Evolutionary conservation across 2,888 invertebrate species (phyloP).

Genomic region (Choreutis nemorana): DNA sequence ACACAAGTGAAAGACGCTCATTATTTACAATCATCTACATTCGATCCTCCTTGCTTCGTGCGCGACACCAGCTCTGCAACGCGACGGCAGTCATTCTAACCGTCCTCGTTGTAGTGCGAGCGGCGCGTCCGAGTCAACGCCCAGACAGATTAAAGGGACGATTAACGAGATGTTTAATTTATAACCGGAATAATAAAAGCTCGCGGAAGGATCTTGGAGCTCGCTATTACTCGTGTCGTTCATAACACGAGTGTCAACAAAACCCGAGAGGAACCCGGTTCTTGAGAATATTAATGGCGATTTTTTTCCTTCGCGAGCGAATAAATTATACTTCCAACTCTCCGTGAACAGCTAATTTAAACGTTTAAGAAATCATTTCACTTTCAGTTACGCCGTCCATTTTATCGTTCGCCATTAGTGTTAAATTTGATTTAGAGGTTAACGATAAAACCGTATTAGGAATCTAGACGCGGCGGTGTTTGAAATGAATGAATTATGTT

Average conservation of each 20-base stretch:
- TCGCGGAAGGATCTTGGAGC: conserved; percentile 33
- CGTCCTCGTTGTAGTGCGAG: too few species aligned
- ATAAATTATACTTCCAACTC: too few species aligned
- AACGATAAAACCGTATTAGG: conserved; percentile 35
- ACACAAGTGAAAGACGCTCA: conserved; percentile 25
- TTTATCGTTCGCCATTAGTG: too few species aligned
- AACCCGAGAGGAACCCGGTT: conserved; percentile 20
- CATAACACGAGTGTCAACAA: conserved; percentile 41
- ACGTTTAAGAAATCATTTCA: too few species aligned
- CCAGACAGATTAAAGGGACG: conserved; percentile 62
- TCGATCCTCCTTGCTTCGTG: conserved; percentile 25
- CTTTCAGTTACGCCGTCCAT: conserved; percentile 70
- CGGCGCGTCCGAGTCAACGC: conserved; percentile 46
- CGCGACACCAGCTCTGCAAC: conserved; percentile 23
- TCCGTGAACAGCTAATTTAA: too few species aligned
- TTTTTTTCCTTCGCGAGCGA: too few species aligned
- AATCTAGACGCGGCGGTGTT: too few species aligned
- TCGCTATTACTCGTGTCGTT: conserved; percentile 23
- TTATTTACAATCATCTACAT: conserved; percentile 36
- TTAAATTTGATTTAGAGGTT: conserved; percentile 40
- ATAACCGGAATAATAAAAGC: conserved; percentile 57
- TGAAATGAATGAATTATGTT: too few species aligned
- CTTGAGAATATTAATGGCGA: too few species aligned
- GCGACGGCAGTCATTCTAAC: conserved; percentile 9
- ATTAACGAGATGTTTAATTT: conserved; percentile 61